Base-by-base conservation (phyloP, 2,888 invertebrate species). In the Prosapia bicincta region DNA sequence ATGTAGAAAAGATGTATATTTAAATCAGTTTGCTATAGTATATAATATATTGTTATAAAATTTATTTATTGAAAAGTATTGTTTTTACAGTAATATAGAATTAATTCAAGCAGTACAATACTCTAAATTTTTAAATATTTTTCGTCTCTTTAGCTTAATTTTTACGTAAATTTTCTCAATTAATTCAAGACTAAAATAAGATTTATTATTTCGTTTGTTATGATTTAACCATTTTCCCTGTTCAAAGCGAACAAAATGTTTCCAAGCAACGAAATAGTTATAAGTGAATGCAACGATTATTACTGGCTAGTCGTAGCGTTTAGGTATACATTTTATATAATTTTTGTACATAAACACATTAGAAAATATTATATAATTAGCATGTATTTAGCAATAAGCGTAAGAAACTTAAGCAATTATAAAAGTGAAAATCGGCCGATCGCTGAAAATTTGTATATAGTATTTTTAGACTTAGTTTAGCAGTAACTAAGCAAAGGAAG, bases 201-300 rank as follows among this genome's bases (percentile, higher is more conserved):
- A 9, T 6, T 28, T 6, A 28, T 28, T 28, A 6, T 28, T 28
- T 28, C 9, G 28, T 28, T 28, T 28, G 9, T 38, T 38, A 13
- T 54, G 24, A 23, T n/a, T 72, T 72, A 38, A 68, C 43, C 68
- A 26, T 38, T 74, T 9, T 15, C 69, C 74, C 65, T 74, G 74
- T 74, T 74, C 74, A 10, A 26, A 9, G 28, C 15, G 74, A 74
- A 74, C 74, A 74, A 74, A 69, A 69, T 30, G 74, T 74, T 74
- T 74, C 74, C 54, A 74, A 74, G 69, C 74, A 74, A 74, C 74
- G 74, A 74, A 74, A 69, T 74, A 74, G 32, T 74, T 69, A 74
- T 65, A 32, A 72, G 67, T 32, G 20, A 54, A 73, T 73, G 65
- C 74, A 74, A 74, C 74, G 74, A 74, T 74, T 13, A 38, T 43